phyloP scores from a whole-genome alignment of 2,797 vertebrate species.

The Alca torda region DNA sequence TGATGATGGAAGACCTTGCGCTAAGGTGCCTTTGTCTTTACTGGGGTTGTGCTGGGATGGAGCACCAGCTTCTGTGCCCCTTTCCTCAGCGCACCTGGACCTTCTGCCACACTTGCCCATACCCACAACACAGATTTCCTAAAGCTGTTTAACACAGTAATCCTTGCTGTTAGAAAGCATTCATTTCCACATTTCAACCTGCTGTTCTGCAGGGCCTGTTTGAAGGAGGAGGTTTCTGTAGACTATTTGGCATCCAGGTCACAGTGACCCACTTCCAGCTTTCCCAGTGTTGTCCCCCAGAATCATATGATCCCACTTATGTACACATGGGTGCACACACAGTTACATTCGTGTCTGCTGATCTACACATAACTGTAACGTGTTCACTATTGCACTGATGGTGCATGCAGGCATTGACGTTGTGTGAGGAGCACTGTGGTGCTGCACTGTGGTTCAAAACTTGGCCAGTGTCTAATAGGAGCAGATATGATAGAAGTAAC shows the following conservation, averaged over 20 bases:
- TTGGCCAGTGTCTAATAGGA: background rate
- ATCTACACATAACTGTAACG: background rate
- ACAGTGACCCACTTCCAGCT: conserved; percentile 23
- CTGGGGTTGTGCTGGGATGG: background rate
- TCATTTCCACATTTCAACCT: background rate
- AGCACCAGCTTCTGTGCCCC: background rate
- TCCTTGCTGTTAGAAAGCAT: background rate
- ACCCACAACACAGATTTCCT: background rate
- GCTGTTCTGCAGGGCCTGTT: background rate
- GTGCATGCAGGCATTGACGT: background rate
- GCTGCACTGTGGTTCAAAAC: background rate
- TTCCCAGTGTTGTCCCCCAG: background rate
- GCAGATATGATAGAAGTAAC: background rate
- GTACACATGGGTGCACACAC: background rate
- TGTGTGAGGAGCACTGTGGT: background rate
- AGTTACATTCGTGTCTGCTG: background rate
- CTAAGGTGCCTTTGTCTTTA: background rate
- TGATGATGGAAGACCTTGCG: background rate
- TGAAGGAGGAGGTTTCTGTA: background rate
- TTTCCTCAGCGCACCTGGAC: background rate
- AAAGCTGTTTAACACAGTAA: background rate
- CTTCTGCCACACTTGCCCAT: background rate
- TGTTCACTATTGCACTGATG: background rate
- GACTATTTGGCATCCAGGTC: conserved; percentile 10
- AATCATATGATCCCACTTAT: conserved; percentile 3